Evolutionary conservation across 2,113 vertebrate genomes (phyloP).

Genomic region (Calyptomena viridis): DNA sequence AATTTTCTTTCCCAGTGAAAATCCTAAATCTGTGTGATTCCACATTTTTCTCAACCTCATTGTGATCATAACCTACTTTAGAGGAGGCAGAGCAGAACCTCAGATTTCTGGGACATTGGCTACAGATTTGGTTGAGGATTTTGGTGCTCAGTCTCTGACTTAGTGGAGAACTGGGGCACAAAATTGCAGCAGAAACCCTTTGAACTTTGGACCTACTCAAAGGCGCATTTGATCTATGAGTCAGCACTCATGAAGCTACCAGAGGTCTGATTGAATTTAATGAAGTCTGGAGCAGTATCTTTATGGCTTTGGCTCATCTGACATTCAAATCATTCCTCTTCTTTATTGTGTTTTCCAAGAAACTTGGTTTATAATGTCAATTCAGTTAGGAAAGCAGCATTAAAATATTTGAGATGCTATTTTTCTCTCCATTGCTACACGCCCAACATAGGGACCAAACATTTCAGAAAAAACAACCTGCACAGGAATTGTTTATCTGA

Average conservation of each 20-base stretch:
- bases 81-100: background rate
- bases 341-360: slow-evolving; percentile 9
- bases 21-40: background rate
- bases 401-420: background rate
- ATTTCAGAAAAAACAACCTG: background rate
- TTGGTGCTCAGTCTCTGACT: background rate
- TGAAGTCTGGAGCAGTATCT: slow-evolving; percentile 29
- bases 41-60: background rate
- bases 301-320: slow-evolving; percentile 4
- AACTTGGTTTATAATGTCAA: background rate
- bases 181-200: background rate
- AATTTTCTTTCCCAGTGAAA: background rate
- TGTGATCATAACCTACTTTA: background rate
- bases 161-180: background rate
- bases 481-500: background rate
- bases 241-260: background rate
- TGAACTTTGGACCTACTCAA: background rate
- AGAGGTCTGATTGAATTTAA: background rate
- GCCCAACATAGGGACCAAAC: background rate
- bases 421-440: background rate
- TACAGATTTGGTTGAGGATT: background rate
- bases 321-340: background rate
- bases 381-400: background rate
- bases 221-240: background rate
- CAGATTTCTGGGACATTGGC: background rate